A percentile compares a stretch with the other conserved stretches of the same genome.
Evolutionary conservation across 2,888 invertebrate species (phyloP).

Genomic region (Mesoligia furuncula): DNA sequence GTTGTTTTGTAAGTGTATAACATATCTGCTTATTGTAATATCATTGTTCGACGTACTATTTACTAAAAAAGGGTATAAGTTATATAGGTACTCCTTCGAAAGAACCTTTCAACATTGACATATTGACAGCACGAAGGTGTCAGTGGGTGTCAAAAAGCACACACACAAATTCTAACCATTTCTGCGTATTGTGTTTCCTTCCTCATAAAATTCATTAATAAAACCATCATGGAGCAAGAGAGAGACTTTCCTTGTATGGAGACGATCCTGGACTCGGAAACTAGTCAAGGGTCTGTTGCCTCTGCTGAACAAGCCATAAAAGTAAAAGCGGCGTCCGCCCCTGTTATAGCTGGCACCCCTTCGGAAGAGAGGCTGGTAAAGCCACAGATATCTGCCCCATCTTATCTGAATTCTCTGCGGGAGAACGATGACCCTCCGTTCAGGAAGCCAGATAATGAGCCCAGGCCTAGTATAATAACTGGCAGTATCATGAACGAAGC

Average conservation of each 20-base stretch:
- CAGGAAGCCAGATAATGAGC: conserved; percentile 70
- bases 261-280: conserved; percentile 55
- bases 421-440: conserved; percentile 84
- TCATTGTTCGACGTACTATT: no score
- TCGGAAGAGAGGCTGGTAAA: conserved; percentile 60
- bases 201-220: background rate
- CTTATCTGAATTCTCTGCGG: conserved; percentile 80
- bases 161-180: no score
- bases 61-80: no score
- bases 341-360: conserved; percentile 55
- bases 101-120: conserved; percentile 27
- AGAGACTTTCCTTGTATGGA: conserved; percentile 46
- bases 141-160: no score
- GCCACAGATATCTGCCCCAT: conserved; percentile 83
- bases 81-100: conserved; percentile 17
- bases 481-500: conserved; percentile 76
- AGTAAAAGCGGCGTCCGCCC: conserved; percentile 75
- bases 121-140: conserved; percentile 11
- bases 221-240: conserved; percentile 19
- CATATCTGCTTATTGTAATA: no score
- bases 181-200: background rate
- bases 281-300: conserved; percentile 30
- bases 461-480: conserved; percentile 73
- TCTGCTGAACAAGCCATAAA: conserved; percentile 16
- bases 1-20: no score